Conservation (phyloP, 2,113 vertebrate genomes). For the Catharus minimus region DNA sequence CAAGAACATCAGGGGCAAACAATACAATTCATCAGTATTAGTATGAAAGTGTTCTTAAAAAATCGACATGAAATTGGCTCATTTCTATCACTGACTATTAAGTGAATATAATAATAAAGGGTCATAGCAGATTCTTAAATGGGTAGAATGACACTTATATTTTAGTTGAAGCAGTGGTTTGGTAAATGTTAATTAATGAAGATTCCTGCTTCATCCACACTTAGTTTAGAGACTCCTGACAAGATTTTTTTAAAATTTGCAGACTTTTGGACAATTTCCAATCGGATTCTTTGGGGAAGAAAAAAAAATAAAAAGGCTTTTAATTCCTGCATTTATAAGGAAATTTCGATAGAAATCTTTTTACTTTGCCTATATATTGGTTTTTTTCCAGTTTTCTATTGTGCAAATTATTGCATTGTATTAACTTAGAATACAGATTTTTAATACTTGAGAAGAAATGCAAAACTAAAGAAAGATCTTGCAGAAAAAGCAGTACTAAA, state of each 20-base stretch:
- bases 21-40: background rate
- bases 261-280: background rate
- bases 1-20: background rate
- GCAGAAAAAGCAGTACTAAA: background rate
- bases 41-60: background rate
- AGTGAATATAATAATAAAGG: background rate
- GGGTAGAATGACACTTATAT: background rate
- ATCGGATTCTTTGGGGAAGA: background rate
- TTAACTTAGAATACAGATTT: background rate
- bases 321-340: background rate
- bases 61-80: background rate
- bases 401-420: background rate
- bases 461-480: background rate
- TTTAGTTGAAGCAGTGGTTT: background rate
- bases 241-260: background rate
- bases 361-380: background rate
- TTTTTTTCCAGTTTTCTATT: background rate
- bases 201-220: background rate
- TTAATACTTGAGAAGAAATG: background rate
- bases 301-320: background rate
- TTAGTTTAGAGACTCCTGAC: background rate
- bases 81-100: background rate
- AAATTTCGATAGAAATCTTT: background rate
- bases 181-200: background rate
- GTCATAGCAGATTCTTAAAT: background rate